Conservation (phyloP, 2,797 vertebrate genomes). For the Acanthis flammea region DNA sequence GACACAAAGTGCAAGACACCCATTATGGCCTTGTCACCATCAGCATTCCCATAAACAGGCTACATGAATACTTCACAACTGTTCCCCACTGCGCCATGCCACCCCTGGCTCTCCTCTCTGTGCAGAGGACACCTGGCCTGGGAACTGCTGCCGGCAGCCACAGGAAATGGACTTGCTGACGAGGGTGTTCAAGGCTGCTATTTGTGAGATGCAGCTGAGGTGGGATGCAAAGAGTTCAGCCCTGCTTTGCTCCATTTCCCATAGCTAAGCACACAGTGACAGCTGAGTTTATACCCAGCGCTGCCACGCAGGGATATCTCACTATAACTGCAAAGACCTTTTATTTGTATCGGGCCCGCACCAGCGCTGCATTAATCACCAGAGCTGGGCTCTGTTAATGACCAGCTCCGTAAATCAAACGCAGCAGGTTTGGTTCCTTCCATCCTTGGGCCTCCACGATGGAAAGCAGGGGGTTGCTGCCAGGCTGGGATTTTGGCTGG, state of each 20-base stretch:
- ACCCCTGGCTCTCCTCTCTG: background rate
- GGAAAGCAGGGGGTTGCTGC: background rate
- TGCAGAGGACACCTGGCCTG: background rate
- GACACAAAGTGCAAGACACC: rapidly evolving
- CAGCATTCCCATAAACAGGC: background rate
- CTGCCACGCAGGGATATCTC: constrained; percentile 49
- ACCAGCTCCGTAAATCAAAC: background rate
- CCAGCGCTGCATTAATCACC: background rate
- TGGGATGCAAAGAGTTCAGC: background rate
- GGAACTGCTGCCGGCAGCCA: background rate
- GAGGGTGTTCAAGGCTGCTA: background rate
- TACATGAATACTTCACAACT: background rate
- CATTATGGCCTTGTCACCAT: rapidly evolving
- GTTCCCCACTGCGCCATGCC: background rate
- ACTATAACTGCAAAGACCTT: constrained; percentile 20
- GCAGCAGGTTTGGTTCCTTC: background rate
- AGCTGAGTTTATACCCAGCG: background rate
- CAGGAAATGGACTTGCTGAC: constrained; percentile 42
- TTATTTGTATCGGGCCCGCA: background rate
- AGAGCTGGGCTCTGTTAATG: background rate
- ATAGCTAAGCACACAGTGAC: constrained; percentile 27
- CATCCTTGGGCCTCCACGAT: background rate
- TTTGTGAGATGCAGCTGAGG: constrained; percentile 31
- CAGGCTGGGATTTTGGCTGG: background rate
- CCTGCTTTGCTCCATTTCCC: constrained; percentile 47